Conservation (phyloP, 1,140 invertebrate genomes). For the Drosophila rhopaloa region DNA sequence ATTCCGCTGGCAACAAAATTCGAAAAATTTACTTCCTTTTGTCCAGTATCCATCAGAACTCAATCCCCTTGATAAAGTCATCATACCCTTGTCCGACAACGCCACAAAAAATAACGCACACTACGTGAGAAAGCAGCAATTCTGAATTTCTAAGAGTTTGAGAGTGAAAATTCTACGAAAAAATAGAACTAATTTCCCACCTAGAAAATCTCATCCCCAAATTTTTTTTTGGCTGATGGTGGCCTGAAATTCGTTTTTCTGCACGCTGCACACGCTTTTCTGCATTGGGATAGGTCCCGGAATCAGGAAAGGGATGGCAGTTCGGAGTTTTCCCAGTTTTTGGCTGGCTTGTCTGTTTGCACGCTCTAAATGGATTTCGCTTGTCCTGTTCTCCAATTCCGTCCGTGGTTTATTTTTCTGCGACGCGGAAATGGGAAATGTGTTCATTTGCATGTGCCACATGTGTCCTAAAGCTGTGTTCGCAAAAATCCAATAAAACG, state of each 20-base stretch:
- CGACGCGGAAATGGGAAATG: slow-evolving; percentile 25
- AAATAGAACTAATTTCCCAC: slow-evolving; percentile 14
- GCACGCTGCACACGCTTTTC: slow-evolving; percentile 56
- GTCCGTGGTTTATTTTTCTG: slow-evolving; percentile 42
- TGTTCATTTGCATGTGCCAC: slow-evolving; percentile 50
- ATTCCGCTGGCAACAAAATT: background rate
- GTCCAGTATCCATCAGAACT: slow-evolving; percentile 21
- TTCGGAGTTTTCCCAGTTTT: slow-evolving; percentile 22
- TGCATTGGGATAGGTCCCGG: slow-evolving; percentile 47
- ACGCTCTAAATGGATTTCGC: slow-evolving; percentile 59
- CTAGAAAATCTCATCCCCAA: slow-evolving; percentile 3
- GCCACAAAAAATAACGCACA: slow-evolving; percentile 39
- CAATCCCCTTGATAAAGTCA: slow-evolving; percentile 48
- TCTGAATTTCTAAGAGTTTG: slow-evolving; percentile 24
- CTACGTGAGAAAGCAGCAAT: slow-evolving; percentile 36
- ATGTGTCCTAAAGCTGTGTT: slow-evolving; percentile 17
- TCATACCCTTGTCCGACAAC: slow-evolving; percentile 33
- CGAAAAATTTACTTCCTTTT: too few species aligned
- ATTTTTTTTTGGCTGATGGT: slow-evolving; percentile 20
- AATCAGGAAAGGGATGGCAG: slow-evolving; percentile 5
- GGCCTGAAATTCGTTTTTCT: slow-evolving; percentile 74
- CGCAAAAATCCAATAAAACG: slow-evolving; percentile 35
- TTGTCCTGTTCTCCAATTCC: slow-evolving; percentile 13
- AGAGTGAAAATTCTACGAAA: slow-evolving; percentile 14
- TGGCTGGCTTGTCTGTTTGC: slow-evolving; percentile 22